These are phyloP conservation scores for Xiphophorus birchmanni DNA, from an alignment of 2,797 vertebrate genomes.

Conservation along the genomic window DNA sequence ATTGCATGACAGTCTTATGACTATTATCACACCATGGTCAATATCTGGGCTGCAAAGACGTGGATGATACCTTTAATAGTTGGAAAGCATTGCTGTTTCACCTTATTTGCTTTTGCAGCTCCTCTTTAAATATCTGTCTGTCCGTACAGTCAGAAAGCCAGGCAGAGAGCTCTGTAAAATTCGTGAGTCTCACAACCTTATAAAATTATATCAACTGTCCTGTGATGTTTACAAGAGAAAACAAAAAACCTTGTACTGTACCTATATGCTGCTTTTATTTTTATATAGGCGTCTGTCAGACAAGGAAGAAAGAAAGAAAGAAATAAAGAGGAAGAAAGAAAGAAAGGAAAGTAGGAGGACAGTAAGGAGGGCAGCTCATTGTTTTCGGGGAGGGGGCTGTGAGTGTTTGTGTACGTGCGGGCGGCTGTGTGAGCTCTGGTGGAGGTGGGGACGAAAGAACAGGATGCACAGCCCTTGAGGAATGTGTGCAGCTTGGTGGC, in stretches of 20 bases:
- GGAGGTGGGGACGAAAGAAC: conserved; percentile 80
- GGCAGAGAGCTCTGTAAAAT: background rate
- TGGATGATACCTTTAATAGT: background rate
- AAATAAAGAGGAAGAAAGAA: background rate
- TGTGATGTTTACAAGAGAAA: no score
- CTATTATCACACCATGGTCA: background rate
- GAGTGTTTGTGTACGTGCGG: conserved; percentile 76
- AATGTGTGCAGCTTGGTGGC: conserved; percentile 75
- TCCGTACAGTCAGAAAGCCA: background rate
- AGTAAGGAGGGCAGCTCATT: conserved; percentile 37
- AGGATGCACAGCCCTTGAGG: conserved; percentile 83
- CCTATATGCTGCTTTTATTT: conserved; percentile 15
- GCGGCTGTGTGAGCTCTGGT: conserved; percentile 61
- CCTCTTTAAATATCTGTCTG: background rate
- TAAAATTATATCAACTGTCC: no score
- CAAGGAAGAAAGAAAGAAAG: conserved; percentile 16
- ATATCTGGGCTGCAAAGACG: background rate
- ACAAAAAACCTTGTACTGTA: background rate
- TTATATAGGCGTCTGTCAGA: conserved; percentile 17
- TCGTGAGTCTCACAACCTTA: no score
- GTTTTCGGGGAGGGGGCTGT: conserved; percentile 5
- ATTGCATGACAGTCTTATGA: background rate
- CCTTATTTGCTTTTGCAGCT: background rate
- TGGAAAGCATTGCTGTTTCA: background rate
- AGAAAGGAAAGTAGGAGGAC: conserved; percentile 1